phyloP scores from a whole-genome alignment of 2,797 vertebrate species.

The Gymnothorax javanicus region DNA sequence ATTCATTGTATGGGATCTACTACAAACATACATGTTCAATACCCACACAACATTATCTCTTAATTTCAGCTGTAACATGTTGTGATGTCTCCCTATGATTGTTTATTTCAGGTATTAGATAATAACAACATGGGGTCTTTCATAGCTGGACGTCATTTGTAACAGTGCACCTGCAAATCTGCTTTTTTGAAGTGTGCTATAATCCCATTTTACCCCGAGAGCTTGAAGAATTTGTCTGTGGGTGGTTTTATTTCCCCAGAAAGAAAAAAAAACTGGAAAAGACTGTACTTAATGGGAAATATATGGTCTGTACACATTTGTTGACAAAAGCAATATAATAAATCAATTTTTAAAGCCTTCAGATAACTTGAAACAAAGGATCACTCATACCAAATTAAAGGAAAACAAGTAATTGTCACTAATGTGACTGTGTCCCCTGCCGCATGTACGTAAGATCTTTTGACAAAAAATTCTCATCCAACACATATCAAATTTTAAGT shows the following conservation, averaged over 20 bases:
- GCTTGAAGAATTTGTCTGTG: conserved; percentile 36
- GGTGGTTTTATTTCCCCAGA: conserved; percentile 76
- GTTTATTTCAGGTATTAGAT: conserved; percentile 1
- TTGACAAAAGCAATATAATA: conserved; percentile 73
- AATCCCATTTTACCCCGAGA: neutral
- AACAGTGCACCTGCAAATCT: conserved; percentile 4
- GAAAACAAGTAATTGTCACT: conserved; percentile 7
- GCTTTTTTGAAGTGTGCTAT: neutral
- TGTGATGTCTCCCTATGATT: conserved; percentile 22
- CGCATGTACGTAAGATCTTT: too few species aligned
- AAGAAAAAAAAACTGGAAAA: neutral
- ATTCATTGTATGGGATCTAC: neutral
- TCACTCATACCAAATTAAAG: conserved; percentile 61
- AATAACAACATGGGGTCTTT: conserved; percentile 20
- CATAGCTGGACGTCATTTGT: conserved; percentile 21
- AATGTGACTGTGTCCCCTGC: too few species aligned
- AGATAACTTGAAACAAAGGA: conserved; percentile 73
- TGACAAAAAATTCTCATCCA: too few species aligned
- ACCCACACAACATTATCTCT: conserved; percentile 42
- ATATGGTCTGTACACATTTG: conserved; percentile 67
- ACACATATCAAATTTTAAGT: too few species aligned
- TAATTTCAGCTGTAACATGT: neutral
- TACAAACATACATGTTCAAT: neutral
- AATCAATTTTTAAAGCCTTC: conserved; percentile 62
- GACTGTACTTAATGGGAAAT: conserved; percentile 35